These are phyloP conservation scores for Cochlearius cochlearius DNA, from an alignment of 2,113 vertebrate species.

Conservation along the genomic window DNA sequence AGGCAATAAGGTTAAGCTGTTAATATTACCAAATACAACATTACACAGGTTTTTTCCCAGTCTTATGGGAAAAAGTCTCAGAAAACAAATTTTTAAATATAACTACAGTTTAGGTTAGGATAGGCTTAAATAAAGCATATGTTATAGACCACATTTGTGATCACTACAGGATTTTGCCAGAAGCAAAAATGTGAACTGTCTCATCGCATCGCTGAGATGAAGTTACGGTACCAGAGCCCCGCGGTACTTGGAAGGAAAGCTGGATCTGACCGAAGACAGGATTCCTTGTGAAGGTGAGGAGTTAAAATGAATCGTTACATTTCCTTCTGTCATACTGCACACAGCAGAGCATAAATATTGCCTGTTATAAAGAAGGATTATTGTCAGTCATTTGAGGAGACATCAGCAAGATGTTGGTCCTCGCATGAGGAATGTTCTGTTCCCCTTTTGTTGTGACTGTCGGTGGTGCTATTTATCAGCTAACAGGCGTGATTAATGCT, in stretches of 20 bases:
- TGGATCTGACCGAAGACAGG: background rate
- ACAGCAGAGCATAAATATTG: background rate
- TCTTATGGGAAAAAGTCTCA: background rate
- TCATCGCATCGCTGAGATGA: background rate
- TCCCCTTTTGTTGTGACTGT: background rate
- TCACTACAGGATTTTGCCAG: background rate
- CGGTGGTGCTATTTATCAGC: background rate
- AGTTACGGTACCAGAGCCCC: background rate
- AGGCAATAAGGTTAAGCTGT: background rate
- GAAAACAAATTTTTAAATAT: background rate
- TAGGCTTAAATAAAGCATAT: background rate
- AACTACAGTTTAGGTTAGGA: background rate
- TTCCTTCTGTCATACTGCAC: background rate
- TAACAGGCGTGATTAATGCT: background rate
- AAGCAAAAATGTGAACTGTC: background rate
- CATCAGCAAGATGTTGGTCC: background rate
- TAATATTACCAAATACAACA: background rate
- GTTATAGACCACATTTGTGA: background rate
- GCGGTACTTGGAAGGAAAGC: background rate
- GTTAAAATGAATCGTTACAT: background rate
- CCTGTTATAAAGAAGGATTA: background rate
- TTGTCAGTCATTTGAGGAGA: background rate
- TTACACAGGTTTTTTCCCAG: background rate
- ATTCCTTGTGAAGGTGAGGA: background rate
- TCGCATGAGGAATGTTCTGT: background rate